Conservation (phyloP, 1,140 invertebrate genomes). For the Formica selysi region DNA sequence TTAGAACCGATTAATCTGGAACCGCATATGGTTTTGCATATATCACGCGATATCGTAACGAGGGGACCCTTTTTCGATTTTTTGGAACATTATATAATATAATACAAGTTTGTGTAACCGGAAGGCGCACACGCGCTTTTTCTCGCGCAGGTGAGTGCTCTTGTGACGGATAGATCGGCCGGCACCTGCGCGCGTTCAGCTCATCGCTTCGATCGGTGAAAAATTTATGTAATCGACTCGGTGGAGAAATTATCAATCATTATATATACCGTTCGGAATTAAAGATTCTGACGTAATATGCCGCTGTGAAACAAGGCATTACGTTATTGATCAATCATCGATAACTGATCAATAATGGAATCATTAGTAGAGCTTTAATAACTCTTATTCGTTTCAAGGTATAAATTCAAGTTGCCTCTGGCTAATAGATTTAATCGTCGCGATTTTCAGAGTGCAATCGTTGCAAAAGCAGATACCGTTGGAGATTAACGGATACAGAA, state of each 20-base stretch:
- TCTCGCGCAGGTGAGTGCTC: constrained; percentile 7
- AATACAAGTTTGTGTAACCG: constrained; percentile 31
- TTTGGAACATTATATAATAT: constrained; percentile 27
- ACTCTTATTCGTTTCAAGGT: neutral
- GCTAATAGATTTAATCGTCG: neutral
- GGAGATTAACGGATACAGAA: neutral
- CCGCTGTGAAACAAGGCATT: constrained; percentile 10
- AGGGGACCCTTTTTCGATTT: constrained; percentile 15
- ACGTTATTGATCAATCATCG: constrained; percentile 22
- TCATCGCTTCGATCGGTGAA: neutral
- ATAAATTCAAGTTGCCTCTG: neutral
- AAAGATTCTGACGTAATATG: constrained; percentile 10
- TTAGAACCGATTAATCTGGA: constrained; percentile 42
- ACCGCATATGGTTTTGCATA: constrained; percentile 30
- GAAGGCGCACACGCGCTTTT: neutral
- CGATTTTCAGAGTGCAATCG: constrained; percentile 20
- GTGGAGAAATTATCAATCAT: constrained; percentile 19
- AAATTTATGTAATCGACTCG: constrained; percentile 27
- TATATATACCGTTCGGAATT: neutral
- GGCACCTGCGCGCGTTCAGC: neutral
- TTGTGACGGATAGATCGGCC: too few relatives aligned
- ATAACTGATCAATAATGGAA: neutral
- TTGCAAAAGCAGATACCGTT: constrained; percentile 1
- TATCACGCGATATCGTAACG: constrained; percentile 25
- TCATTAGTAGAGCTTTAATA: neutral